These are phyloP conservation scores for Zeuzera pyrina DNA, from an alignment of 2,888 invertebrate genomes.

Conservation along the genomic window DNA sequence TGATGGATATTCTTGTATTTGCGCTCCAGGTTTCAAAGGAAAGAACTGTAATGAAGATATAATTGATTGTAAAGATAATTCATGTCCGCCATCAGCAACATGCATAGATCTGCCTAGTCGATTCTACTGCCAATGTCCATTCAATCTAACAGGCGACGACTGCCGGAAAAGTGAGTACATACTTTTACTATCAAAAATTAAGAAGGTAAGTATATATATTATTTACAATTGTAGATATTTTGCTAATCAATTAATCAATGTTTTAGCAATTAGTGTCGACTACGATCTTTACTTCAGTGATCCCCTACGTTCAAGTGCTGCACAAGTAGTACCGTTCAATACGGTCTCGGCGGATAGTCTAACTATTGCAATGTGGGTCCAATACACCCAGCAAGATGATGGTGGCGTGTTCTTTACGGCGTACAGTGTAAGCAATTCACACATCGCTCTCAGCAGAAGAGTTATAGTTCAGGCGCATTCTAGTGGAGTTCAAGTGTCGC, in stretches of 20 bases:
- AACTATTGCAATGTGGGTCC: constrained; percentile 96
- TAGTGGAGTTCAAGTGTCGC: constrained; percentile 91
- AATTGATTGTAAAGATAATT: constrained; percentile 92
- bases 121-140: constrained; percentile 97
- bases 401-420: constrained; percentile 95
- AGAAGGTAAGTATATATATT: constrained; percentile 11
- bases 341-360: constrained; percentile 83
- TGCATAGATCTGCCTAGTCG: constrained; percentile 93
- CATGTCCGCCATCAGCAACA: constrained; percentile 93
- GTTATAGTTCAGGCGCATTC: constrained; percentile 93
- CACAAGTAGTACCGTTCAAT: constrained; percentile 93
- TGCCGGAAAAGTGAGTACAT: constrained; percentile 89
- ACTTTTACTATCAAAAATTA: constrained; percentile 2
- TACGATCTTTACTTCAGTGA: constrained; percentile 98
- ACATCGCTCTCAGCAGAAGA: constrained; percentile 82
- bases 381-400: constrained; percentile 92
- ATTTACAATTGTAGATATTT: constrained; percentile 11
- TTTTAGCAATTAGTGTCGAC: constrained; percentile 95
- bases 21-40: constrained; percentile 85
- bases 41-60: constrained; percentile 94
- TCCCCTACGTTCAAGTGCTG: constrained; percentile 90
- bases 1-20: constrained; percentile 87
- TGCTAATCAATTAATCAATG: no score
- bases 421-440: constrained; percentile 89
- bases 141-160: constrained; percentile 96